Percentiles rank a stretch among this genome's conserved stretches.
These are phyloP conservation scores for Lumbricus terrestris DNA, from an alignment of 2,888 invertebrate genomes.

Conservation along the genomic window DNA sequence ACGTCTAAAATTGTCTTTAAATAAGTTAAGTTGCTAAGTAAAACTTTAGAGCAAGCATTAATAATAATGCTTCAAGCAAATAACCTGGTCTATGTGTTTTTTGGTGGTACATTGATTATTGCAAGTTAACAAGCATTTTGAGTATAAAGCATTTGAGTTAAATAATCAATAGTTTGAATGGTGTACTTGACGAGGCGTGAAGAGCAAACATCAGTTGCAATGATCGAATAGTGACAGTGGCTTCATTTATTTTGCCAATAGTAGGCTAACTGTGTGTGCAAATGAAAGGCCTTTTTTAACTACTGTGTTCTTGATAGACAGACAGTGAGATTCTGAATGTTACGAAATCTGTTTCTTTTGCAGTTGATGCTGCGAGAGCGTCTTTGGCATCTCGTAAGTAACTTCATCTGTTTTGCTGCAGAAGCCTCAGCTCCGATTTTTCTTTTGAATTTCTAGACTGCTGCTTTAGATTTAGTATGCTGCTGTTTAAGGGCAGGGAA, in stretches of 20 bases:
- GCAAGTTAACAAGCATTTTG: background rate
- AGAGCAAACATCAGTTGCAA: background rate
- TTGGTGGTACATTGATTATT: background rate
- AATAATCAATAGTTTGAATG: no score
- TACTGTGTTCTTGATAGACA: background rate
- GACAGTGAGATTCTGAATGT: background rate
- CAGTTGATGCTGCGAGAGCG: conserved; percentile 32
- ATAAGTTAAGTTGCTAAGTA: background rate
- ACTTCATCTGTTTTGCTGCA: background rate
- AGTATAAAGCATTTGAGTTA: background rate
- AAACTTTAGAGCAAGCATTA: background rate
- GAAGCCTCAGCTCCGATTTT: background rate
- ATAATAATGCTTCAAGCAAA: background rate
- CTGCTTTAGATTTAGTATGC: background rate
- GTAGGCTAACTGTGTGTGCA: no score
- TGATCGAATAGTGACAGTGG: background rate
- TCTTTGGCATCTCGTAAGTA: conserved; percentile 30
- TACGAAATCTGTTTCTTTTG: background rate
- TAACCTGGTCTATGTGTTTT: background rate
- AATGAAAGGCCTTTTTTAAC: background rate
- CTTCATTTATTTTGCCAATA: background rate
- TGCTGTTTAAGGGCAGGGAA: background rate
- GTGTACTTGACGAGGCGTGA: background rate
- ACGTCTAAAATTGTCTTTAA: background rate
- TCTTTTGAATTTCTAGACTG: background rate